Percentiles rank a stretch among this genome's conserved stretches.
These are phyloP conservation scores for Caradrina clavipalpis DNA, from an alignment of 2,888 invertebrate species.

Conservation along the genomic window DNA sequence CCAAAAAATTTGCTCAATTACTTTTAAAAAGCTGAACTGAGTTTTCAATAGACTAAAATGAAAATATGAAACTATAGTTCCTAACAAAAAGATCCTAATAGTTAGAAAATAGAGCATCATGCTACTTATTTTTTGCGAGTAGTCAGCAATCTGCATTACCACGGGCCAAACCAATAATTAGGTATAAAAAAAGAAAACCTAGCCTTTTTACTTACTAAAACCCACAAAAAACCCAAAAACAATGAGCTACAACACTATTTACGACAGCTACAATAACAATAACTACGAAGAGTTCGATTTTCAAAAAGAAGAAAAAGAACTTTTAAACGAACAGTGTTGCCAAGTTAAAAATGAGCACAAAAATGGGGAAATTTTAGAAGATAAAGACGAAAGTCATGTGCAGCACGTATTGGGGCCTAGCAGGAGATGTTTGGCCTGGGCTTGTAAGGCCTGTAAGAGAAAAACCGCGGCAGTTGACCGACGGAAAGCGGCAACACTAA, in stretches of 20 bases:
- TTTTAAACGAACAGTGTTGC: slow-evolving; percentile 74
- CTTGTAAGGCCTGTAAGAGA: slow-evolving; percentile 99
- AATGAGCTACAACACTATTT: slow-evolving; percentile 82
- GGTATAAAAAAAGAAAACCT: background rate
- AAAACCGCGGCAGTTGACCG: slow-evolving; percentile 98
- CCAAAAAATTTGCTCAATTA: slow-evolving; percentile 8
- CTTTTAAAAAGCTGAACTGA: background rate
- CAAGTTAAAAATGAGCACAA: slow-evolving; percentile 82
- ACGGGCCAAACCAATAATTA: background rate
- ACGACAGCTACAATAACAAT: slow-evolving; percentile 76
- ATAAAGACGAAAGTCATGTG: slow-evolving; percentile 81
- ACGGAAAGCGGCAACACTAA: slow-evolving; percentile 98
- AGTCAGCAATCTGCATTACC: background rate
- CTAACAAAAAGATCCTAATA: slow-evolving; percentile 12
- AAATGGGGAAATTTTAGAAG: slow-evolving; percentile 66
- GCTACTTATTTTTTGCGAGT: background rate
- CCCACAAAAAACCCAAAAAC: background rate
- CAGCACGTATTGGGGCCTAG: slow-evolving; percentile 90
- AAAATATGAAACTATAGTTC: slow-evolving; percentile 22
- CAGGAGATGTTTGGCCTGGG: slow-evolving; percentile 97
- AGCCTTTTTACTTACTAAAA: background rate
- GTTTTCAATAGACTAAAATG: slow-evolving; percentile 20
- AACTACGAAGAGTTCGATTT: slow-evolving; percentile 71
- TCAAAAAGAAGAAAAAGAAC: slow-evolving; percentile 74
- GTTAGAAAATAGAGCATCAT: background rate